Conservation (phyloP, 2,888 invertebrate genomes). For the Philereme transversata region DNA sequence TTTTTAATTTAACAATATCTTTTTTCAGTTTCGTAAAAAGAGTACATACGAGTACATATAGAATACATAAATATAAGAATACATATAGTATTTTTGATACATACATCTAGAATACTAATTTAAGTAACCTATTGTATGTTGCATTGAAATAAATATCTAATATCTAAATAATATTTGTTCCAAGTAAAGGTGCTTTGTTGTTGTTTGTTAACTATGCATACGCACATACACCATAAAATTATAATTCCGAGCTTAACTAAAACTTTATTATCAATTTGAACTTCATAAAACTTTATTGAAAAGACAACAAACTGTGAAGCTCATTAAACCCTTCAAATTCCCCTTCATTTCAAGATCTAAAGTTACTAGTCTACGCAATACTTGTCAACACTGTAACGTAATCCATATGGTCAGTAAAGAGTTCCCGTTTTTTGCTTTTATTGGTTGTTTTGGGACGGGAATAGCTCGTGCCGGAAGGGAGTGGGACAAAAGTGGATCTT, state of each 20-base stretch:
- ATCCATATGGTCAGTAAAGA: conserved; percentile 68
- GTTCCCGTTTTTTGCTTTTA: conserved; percentile 54
- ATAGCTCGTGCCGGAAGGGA: conserved; percentile 67
- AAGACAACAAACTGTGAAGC: conserved; percentile 19
- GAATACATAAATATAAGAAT: no score
- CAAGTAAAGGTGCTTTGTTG: no score
- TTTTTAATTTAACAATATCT: no score
- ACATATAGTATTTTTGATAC: no score
- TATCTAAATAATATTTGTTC: no score
- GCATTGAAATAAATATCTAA: no score
- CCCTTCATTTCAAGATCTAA: conserved; percentile 18
- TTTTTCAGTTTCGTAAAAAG: no score
- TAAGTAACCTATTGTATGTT: no score
- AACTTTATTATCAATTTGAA: conserved; percentile 22
- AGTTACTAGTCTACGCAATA: conserved; percentile 26
- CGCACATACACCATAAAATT: no score
- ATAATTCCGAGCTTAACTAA: conserved; percentile 1
- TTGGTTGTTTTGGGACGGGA: conserved; percentile 53
- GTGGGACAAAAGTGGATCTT: conserved; percentile 66
- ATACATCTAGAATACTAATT: no score
- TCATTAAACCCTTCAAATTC: conserved; percentile 21
- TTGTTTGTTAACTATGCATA: no score
- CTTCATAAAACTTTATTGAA: conserved; percentile 32
- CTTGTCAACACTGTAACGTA: conserved; percentile 54
- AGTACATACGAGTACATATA: no score